Base-by-base conservation (phyloP, 2,888 invertebrate genomes). In the Microplitis manilae region DNA sequence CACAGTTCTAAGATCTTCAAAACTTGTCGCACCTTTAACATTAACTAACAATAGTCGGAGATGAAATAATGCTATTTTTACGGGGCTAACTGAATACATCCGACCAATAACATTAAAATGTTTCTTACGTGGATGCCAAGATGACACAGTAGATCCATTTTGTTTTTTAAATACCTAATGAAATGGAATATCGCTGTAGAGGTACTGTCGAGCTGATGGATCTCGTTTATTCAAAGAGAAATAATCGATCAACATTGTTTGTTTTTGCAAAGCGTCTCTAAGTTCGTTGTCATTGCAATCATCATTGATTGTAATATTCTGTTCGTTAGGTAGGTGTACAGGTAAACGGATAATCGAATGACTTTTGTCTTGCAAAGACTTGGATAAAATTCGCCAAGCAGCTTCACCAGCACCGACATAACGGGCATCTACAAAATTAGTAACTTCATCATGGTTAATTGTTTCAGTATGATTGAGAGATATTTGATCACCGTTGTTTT, bases 1-100 rank as follows among this genome's bases (percentile, higher is more conserved):
- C 20, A 20, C 20, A 20, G 20, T 20, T 20, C 20, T 20, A 20
- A 20, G 78, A 67, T 79, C 15, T 80, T 83, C 15, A 77, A 86
- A 87, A 78, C 86, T 88, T 62, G 85, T 87, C 79, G 88, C 88
- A 5, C 87, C 86, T 68, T 83, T 84, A 15, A 89, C 84, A 79
- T 84, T 81, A 8, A 83, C 77, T 72, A 88, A 77, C 68, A 88
- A 72, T 78, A 88, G 78, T 8, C 86, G 82, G 74, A 88, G 81
- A 82, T 84, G 86, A 79, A 82, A 87, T 74, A 86, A 86, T 80
- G 86, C 85, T 65, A 67, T 59, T 41, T 87, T 79, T 15, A 75
- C 86, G 61, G 85, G 85, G 83, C 85, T 82, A 39, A 87, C 86
- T 67, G 84, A 83, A 20, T 20, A 8, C 6, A 61, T 61, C n/a